Conservation (phyloP, 30 jellyfish, hydroid and myxozoan genomes). For the Aurelia aurita region DNA sequence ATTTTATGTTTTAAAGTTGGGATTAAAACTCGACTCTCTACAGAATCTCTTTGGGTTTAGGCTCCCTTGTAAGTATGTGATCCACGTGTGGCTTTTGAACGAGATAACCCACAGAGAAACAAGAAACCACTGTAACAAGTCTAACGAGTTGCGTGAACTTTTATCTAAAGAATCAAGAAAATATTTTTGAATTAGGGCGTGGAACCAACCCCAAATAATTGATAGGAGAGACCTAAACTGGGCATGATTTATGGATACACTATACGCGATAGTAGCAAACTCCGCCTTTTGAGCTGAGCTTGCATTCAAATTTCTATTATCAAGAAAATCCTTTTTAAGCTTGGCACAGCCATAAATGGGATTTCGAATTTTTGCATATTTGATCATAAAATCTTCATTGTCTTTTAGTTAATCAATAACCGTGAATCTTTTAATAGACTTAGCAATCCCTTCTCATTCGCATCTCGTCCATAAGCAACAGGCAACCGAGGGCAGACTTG, state of each 20-base stretch:
- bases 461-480: neutral
- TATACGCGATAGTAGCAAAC: neutral
- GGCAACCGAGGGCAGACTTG: neutral
- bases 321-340: neutral
- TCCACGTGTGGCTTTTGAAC: neutral
- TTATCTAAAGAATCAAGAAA: too few species aligned
- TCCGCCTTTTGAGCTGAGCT: conserved; percentile 10
- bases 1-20: too few species aligned
- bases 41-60: too few species aligned
- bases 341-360: conserved; percentile 7
- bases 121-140: neutral
- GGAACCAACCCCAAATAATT: neutral
- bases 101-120: too few species aligned
- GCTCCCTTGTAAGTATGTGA: too few species aligned
- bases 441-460: neutral
- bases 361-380: neutral
- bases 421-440: neutral
- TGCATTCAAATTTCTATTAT: neutral
- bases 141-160: neutral
- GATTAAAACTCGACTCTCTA: too few species aligned
- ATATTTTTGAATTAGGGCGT: too few species aligned
- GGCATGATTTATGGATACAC: too few species aligned
- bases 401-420: neutral
- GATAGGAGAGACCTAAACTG: neutral
- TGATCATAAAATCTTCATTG: conserved; percentile 17